A percentile compares a stretch with the other conserved stretches of the same genome.
Evolutionary conservation across 2,797 vertebrate species (phyloP).

Genomic region (Microctenopoma stevenorrisi): DNA sequence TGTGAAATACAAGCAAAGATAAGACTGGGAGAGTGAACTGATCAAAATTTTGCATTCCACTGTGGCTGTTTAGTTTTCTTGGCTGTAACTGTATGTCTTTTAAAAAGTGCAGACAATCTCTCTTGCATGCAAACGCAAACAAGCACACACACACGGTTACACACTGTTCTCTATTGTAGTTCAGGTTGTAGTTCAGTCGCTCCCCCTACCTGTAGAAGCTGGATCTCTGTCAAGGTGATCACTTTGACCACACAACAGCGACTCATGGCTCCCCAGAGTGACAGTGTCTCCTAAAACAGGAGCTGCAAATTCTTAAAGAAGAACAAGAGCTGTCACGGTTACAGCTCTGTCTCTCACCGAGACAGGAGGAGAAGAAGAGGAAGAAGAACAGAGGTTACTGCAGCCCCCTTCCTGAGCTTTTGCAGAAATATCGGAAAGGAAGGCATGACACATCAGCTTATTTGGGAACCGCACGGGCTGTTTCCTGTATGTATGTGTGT

Average conservation of each 20-base stretch:
- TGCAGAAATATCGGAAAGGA: constrained; percentile 82
- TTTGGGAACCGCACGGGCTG: constrained; percentile 69
- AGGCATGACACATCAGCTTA: constrained; percentile 90
- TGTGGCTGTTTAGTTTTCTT: constrained; percentile 35
- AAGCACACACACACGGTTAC: constrained; percentile 17
- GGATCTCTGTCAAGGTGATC: constrained; percentile 85
- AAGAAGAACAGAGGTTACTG: constrained; percentile 58
- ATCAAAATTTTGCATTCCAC: constrained; percentile 57
- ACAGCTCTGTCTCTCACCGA: constrained; percentile 56
- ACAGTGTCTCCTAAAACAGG: constrained; percentile 51
- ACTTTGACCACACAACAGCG: constrained; percentile 83
- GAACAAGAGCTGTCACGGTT: constrained; percentile 57
- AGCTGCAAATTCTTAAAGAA: constrained; percentile 51
- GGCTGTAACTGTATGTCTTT: constrained; percentile 30
- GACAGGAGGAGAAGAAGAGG: constrained; percentile 57
- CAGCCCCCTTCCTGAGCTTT: constrained; percentile 69
- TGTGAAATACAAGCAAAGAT: constrained; percentile 65
- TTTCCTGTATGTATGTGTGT: constrained; percentile 66
- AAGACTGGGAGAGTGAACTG: constrained; percentile 42
- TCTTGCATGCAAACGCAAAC: constrained; percentile 40
- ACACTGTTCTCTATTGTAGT: constrained; percentile 23
- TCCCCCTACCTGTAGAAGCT: constrained; percentile 81
- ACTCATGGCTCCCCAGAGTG: constrained; percentile 77
- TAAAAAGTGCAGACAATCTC: neutral
- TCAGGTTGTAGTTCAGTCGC: constrained; percentile 8